Percentiles rank a stretch among this genome's conserved stretches.
Conservation (phyloP, 2,888 invertebrate genomes). For the Campoletis raptor region DNA sequence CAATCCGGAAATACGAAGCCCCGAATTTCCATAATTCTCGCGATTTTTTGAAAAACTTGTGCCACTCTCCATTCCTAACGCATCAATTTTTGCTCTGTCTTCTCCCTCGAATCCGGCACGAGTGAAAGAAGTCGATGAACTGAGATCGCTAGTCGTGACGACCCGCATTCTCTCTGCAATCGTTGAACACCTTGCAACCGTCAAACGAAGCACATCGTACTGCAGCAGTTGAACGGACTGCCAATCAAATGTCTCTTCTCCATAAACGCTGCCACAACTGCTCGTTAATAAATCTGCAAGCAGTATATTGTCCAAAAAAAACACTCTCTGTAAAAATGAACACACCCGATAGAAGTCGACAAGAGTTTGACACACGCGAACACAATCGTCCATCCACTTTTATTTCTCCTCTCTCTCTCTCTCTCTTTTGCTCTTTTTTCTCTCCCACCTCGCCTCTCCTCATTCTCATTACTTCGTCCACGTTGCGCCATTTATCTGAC, state of each 20-base stretch:
- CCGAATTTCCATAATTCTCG: neutral
- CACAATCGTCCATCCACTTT: slow-evolving; percentile 69
- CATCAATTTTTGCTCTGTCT: neutral
- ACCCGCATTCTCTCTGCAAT: slow-evolving; percentile 76
- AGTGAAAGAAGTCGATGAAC: neutral
- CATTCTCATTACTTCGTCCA: slow-evolving; percentile 36
- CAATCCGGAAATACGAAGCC: slow-evolving; percentile 20
- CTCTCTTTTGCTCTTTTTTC: slow-evolving; percentile 56
- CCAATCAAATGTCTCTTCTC: slow-evolving; percentile 46
- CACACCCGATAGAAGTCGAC: slow-evolving; percentile 60
- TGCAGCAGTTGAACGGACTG: slow-evolving; percentile 40
- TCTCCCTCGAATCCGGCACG: neutral
- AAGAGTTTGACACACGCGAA: slow-evolving; percentile 13
- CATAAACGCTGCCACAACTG: slow-evolving; percentile 55
- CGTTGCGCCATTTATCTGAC: neutral
- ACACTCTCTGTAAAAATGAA: slow-evolving; percentile 31
- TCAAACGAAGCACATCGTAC: slow-evolving; percentile 72
- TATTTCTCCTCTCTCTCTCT: slow-evolving; percentile 67
- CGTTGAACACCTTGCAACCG: slow-evolving; percentile 73
- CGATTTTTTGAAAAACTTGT: neutral
- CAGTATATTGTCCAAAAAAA: slow-evolving; percentile 77
- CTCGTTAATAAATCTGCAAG: slow-evolving; percentile 70
- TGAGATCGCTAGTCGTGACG: slow-evolving; percentile 60
- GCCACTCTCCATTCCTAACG: neutral
- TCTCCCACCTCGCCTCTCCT: slow-evolving; percentile 70